Base-by-base conservation (phyloP, 2,797 vertebrate genomes). In the Falco concolor region DNA sequence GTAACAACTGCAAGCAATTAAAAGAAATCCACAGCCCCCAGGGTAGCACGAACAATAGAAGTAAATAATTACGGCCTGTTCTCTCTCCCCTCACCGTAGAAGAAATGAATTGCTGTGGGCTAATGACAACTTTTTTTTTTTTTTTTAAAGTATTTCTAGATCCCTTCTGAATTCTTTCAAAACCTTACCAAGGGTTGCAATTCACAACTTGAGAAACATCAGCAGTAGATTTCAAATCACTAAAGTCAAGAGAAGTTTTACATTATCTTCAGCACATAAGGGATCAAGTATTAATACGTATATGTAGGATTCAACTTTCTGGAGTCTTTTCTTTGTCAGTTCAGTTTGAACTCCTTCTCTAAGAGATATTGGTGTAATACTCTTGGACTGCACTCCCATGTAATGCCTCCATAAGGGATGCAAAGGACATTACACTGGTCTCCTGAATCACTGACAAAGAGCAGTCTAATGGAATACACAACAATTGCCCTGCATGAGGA, bases 51-150 rank as follows among this genome's bases (percentile, higher is more conserved):
- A 86, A 53, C 45, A 56, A 49, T 0, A 77, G 28, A 60, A 77
- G 15, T 17, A 47, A 78, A 4, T 36, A 68, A 53, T 27, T n/a
- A 63, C 9, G 24, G 47, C 15, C 36, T 67, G 36, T n/a, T 74
- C 57, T 45, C 64, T 52, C 8, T 32, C 27, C 24, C 9, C 14
- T 50, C 1, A 2, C 11, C 4, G 1, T 0, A 47, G 17, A 47
- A 78, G 36, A 78, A 82, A 75, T 8, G 0, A 78, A 72, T 5
- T 44, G 21, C 42, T 84, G 44, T 8, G 53, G 87, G 63, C 5
- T 45, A 81, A 63, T 4, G 7, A 28, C 7, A 44, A 14, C 19
- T 34, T 42, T 14, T 38, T 25, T 13, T 25, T 36, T 30, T 45
- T 12, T 53, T 44, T 3, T 15, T 40, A 10, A 10, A 73, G 3